Evolutionary conservation across 2,797 vertebrate genomes (phyloP).

Genomic region (Dendrocincla tyrannina): DNA sequence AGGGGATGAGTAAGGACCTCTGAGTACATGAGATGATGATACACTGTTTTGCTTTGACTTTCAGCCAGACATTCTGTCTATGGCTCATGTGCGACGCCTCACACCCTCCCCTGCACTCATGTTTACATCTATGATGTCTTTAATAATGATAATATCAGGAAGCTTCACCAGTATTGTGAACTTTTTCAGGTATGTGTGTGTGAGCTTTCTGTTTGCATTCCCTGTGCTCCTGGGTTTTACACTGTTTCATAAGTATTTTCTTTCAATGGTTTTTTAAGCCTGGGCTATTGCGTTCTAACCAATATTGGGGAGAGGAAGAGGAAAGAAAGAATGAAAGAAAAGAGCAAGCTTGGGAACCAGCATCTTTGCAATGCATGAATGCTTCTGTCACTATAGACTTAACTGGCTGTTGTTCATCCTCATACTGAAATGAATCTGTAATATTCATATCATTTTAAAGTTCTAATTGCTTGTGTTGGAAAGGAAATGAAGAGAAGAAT

Average conservation of each 20-base stretch:
- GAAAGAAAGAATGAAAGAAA: neutral
- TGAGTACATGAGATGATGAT: neutral
- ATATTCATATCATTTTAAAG: neutral
- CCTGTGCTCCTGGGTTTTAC: neutral
- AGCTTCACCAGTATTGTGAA: constrained; percentile 87
- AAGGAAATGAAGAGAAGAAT: neutral
- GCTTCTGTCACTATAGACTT: neutral
- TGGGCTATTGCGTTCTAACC: neutral
- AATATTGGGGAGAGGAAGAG: neutral
- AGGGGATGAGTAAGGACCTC: neutral
- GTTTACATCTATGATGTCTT: constrained; percentile 83
- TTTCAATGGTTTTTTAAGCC: neutral
- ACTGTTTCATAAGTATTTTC: neutral
- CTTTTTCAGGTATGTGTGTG: constrained; percentile 82
- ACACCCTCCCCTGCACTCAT: constrained; percentile 88
- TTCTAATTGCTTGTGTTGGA: neutral
- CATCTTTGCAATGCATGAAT: neutral
- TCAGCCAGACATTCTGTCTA: constrained; percentile 87
- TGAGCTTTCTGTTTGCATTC: neutral
- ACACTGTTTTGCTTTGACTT: neutral
- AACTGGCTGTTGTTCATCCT: neutral
- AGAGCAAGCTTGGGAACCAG: neutral
- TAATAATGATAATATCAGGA: constrained; percentile 84
- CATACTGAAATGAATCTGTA: neutral
- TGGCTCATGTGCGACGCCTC: constrained; percentile 83